Percentiles rank a stretch among this genome's conserved stretches.
Evolutionary conservation across 2,888 invertebrate species (phyloP).

Genomic region (Theristus sp.): DNA sequence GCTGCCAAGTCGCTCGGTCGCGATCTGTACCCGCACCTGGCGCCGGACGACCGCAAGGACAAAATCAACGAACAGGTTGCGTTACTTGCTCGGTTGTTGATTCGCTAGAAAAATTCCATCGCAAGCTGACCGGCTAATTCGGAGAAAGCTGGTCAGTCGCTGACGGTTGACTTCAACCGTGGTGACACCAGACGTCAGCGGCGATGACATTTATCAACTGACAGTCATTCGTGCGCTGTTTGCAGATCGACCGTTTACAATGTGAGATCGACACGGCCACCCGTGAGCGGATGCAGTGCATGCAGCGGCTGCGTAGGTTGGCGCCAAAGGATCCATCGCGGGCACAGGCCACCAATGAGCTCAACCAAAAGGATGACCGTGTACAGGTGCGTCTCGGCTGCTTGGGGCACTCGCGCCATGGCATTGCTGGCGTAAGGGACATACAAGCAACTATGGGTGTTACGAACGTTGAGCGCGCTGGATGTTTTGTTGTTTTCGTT

Average conservation of each 20-base stretch:
- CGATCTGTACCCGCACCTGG: constrained; percentile 51
- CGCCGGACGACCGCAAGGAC: constrained; percentile 46
- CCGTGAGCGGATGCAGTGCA: constrained; percentile 37
- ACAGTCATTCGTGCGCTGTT: constrained; percentile 3
- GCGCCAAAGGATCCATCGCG: background rate
- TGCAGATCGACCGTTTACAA: constrained; percentile 53
- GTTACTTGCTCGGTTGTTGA: too few relatives aligned
- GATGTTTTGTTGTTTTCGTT: background rate
- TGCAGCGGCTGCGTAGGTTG: constrained; percentile 16
- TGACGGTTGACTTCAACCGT: background rate
- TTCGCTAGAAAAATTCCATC: too few relatives aligned
- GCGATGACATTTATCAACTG: background rate
- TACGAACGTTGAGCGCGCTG: too few relatives aligned
- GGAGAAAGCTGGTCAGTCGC: background rate
- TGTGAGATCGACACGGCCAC: constrained; percentile 54
- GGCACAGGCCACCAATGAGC: background rate
- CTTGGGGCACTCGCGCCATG: too few relatives aligned
- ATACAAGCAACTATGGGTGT: too few relatives aligned
- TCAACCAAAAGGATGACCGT: background rate
- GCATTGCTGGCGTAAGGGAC: too few relatives aligned
- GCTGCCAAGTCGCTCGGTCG: constrained; percentile 70
- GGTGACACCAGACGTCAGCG: background rate
- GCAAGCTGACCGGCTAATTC: background rate
- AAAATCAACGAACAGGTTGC: constrained; percentile 68
- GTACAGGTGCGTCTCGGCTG: too few relatives aligned